phyloP scores from a whole-genome alignment of 2,113 vertebrate genomes.

The Cranoglanis bouderius region DNA sequence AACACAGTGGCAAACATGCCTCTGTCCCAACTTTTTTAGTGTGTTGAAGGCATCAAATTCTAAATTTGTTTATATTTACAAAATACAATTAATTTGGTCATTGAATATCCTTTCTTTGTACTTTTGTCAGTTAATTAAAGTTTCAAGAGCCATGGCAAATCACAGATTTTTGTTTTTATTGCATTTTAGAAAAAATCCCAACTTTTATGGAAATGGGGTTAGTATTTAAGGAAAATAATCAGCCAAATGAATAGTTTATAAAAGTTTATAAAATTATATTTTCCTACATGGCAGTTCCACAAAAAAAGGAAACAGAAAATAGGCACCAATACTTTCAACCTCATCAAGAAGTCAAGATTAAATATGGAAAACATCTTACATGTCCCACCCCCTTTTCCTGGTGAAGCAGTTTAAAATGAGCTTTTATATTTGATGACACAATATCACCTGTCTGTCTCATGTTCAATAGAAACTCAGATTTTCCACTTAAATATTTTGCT shows the following conservation, averaged over 20 bases:
- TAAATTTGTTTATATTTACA: no score
- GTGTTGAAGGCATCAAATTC: no score
- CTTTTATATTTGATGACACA: neutral
- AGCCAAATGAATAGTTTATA: neutral
- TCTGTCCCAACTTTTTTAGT: no score
- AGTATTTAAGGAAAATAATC: no score
- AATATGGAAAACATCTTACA: neutral
- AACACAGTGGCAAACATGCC: no score
- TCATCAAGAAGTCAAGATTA: neutral
- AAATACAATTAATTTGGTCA: no score
- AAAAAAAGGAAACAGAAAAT: neutral
- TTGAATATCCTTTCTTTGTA: no score
- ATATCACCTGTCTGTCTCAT: neutral
- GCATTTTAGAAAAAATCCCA: no score
- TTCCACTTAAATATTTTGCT: neutral
- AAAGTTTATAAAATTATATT: neutral
- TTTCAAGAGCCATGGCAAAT: no score
- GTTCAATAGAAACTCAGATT: neutral
- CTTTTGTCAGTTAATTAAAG: no score
- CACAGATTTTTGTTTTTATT: no score
- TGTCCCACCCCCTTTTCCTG: neutral
- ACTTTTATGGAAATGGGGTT: no score
- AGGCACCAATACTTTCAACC: neutral
- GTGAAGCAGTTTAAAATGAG: neutral
- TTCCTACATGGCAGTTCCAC: neutral